These are phyloP conservation scores for Panulirus ornatus DNA, from an alignment of 1,140 invertebrate species.

Conservation along the genomic window DNA sequence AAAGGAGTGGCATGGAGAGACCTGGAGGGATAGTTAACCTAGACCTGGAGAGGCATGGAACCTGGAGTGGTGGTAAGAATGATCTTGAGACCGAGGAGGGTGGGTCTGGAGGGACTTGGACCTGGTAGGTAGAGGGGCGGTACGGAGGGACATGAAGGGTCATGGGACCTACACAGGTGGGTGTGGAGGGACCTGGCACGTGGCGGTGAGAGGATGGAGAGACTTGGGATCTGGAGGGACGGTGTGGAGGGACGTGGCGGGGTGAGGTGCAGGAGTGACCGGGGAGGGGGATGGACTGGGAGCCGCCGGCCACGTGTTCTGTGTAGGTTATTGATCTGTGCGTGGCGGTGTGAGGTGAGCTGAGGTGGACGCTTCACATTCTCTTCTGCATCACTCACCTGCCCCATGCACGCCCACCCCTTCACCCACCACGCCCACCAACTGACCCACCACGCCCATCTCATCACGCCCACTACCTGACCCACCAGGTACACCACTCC, in stretches of 20 bases:
- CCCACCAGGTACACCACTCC: background rate
- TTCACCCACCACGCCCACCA: too few species aligned
- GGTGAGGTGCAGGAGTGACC: background rate
- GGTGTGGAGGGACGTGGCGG: background rate
- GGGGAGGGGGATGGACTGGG: background rate
- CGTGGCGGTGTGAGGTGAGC: background rate
- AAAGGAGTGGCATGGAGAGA: too few species aligned
- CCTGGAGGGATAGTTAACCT: too few species aligned
- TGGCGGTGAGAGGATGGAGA: background rate
- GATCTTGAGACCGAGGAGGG: too few species aligned
- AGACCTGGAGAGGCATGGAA: too few species aligned
- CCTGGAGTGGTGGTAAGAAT: too few species aligned
- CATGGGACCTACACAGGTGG: background rate
- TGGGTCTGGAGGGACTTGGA: too few species aligned
- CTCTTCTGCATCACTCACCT: background rate
- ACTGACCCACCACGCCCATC: background rate
- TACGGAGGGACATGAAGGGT: background rate
- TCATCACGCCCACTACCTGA: too few species aligned
- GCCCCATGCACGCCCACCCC: background rate
- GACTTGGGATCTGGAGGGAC: background rate
- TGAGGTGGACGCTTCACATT: too few species aligned
- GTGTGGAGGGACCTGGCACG: background rate
- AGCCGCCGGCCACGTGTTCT: slow-evolving; percentile 9
- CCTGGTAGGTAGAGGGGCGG: too few species aligned
- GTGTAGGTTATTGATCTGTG: slow-evolving; percentile 34